phyloP scores from a whole-genome alignment of 2,797 vertebrate species.

The Acropternis orthonyx region DNA sequence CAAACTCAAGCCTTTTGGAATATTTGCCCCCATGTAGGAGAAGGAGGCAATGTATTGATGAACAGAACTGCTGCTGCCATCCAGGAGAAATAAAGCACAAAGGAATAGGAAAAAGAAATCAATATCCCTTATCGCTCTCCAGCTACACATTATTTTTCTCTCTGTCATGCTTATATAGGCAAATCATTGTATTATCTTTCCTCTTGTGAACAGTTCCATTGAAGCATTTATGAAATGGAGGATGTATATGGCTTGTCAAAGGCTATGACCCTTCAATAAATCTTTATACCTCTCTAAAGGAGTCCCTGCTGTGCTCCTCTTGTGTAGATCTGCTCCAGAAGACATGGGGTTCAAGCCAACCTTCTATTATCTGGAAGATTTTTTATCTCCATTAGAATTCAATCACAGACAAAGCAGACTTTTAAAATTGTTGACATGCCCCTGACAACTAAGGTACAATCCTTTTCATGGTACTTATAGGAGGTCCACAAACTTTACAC shows the following conservation, averaged over 20 bases:
- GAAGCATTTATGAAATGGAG: conserved; percentile 35
- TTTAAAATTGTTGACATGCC: neutral
- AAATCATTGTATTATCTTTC: conserved; percentile 45
- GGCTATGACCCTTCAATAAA: conserved; percentile 6
- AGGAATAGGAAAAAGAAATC: conserved; percentile 38
- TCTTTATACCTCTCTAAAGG: neutral
- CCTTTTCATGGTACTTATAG: neutral
- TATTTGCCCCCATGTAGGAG: neutral
- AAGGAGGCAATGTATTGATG: neutral
- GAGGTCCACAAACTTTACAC: neutral
- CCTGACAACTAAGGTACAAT: neutral
- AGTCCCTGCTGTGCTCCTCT: neutral
- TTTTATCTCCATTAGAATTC: neutral
- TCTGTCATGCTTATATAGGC: conserved; percentile 47
- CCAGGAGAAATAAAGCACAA: conserved; percentile 23
- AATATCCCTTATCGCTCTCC: conserved; percentile 27
- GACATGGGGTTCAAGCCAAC: neutral
- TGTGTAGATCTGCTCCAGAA: neutral
- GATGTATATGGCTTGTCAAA: neutral
- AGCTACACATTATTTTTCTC: conserved; percentile 37
- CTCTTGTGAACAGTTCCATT: conserved; percentile 21
- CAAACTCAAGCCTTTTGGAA: neutral
- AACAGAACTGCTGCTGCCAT: neutral
- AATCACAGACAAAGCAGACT: neutral
- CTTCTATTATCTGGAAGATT: neutral